Evolutionary conservation across 2,113 vertebrate genomes (phyloP), one percentile per base, ranked within the genome.

Genomic region (Echinops telfairi): DNA sequence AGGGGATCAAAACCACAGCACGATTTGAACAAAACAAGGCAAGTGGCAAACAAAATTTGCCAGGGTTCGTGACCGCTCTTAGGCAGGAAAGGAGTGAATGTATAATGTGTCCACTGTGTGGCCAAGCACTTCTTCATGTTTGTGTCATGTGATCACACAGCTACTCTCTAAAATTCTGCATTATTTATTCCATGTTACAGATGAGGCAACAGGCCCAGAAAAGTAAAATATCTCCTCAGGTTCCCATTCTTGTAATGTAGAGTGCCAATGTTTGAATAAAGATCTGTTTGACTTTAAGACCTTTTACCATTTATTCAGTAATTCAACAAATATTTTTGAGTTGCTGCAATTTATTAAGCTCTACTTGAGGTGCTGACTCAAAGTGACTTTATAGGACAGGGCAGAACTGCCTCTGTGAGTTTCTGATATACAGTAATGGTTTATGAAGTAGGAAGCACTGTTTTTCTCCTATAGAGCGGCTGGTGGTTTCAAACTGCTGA

Each of bases 1-100:
- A 84, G 93, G 29, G 0, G 95, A 84, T 96, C 89, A 94, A 96
- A 97, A 90, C 93, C 96, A 94, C 93, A 97, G n/a, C 2, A 0
- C 33, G 64, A 93, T 95, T 94, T 89, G 92, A 92, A 79, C 64
- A 93, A 96, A 94, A 62, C 1, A 77, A 90, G 75, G 47, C 36
- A 40, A 96, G 95, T 86, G 38, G 70, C 90, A n/a, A 84, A 70
- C 75, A 58, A 88, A 91, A 82, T 25, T 76, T 75, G 33, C 15
- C 29, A 53, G 75, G 33, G 23, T 86, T 79, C 23, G 4, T 75
- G 81, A n/a, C 43, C 86, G 70, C 38, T 89, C 23, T 92, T 53
- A 19, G 84, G 43, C 83, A 57, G 47, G 38, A 88, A 53, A 75
- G 70, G 70, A 94, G 36, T 31, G 19, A 38, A 43, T 36, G n/a